phyloP scores from a whole-genome alignment of 2,113 vertebrate genomes.

The Tringa solitaria region DNA sequence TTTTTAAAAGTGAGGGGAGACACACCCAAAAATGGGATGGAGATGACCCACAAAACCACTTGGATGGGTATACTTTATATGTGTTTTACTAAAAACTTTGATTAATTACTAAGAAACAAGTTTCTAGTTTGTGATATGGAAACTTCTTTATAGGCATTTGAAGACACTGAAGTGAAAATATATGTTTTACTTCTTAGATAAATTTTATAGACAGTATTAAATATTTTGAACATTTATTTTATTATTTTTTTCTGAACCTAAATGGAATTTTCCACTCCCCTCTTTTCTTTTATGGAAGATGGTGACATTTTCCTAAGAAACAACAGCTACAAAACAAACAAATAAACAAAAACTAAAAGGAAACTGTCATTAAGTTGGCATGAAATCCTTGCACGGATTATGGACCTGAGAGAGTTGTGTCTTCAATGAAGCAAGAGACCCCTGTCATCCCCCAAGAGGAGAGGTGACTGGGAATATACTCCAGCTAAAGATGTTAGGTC shows the following conservation, averaged over 20 bases:
- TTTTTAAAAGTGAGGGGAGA: background rate
- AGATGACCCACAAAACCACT: background rate
- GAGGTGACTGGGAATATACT: background rate
- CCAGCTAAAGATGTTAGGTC: background rate
- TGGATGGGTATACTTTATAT: background rate
- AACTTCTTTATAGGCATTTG: background rate
- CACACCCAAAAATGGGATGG: background rate
- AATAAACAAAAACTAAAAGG: background rate
- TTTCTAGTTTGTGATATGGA: background rate
- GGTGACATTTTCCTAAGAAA: background rate
- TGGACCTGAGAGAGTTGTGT: background rate
- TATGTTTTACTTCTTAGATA: background rate
- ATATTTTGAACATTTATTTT: background rate
- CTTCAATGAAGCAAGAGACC: background rate
- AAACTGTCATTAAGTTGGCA: background rate
- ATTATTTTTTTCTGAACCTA: background rate
- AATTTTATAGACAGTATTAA: too few species aligned
- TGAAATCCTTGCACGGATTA: background rate
- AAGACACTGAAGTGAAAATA: background rate
- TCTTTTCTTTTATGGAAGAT: background rate
- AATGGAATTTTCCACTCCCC: background rate
- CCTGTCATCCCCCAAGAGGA: too few species aligned
- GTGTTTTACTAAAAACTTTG: background rate
- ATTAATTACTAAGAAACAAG: background rate
- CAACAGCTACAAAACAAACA: background rate